Percentiles rank a stretch among this genome's conserved stretches.
These are phyloP conservation scores for Stomatorhinus ivindoensis DNA, from an alignment of 2,113 vertebrate genomes.

Conservation along the genomic window DNA sequence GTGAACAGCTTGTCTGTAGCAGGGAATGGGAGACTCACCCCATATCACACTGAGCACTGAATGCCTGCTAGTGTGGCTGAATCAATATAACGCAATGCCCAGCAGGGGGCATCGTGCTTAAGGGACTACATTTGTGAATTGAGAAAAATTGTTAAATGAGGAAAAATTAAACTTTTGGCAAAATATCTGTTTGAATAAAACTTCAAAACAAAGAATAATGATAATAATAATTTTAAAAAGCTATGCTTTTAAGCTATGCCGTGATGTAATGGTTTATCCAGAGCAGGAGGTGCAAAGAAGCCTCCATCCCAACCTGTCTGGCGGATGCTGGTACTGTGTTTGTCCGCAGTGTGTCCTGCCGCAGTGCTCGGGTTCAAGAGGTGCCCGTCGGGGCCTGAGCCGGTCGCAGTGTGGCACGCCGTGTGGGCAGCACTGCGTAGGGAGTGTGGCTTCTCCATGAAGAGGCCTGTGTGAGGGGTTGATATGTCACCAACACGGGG, in stretches of 20 bases:
- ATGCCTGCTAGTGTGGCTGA: background rate
- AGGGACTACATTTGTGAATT: background rate
- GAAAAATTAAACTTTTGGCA: background rate
- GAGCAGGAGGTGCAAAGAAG: background rate
- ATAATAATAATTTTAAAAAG: background rate
- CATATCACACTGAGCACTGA: background rate
- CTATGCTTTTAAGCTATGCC: background rate
- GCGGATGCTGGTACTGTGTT: slow-evolving; percentile 28
- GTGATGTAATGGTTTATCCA: background rate
- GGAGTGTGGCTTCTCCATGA: slow-evolving; percentile 90
- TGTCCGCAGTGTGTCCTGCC: slow-evolving; percentile 10
- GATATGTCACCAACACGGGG: background rate
- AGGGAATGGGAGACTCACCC: background rate
- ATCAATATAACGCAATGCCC: background rate
- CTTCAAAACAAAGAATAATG: background rate
- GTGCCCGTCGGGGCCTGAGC: slow-evolving; percentile 57
- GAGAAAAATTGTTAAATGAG: background rate
- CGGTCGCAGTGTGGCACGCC: slow-evolving; percentile 62
- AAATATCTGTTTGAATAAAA: background rate
- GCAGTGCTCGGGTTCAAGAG: slow-evolving; percentile 35
- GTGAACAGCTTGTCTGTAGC: slow-evolving; percentile 72
- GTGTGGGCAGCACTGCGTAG: slow-evolving; percentile 64
- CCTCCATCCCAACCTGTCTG: slow-evolving; percentile 40
- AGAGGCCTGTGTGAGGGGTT: slow-evolving; percentile 68
- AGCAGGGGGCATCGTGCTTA: background rate